phyloP scores from a whole-genome alignment of 1,140 invertebrate species.

The Neocloeon triangulifer region DNA sequence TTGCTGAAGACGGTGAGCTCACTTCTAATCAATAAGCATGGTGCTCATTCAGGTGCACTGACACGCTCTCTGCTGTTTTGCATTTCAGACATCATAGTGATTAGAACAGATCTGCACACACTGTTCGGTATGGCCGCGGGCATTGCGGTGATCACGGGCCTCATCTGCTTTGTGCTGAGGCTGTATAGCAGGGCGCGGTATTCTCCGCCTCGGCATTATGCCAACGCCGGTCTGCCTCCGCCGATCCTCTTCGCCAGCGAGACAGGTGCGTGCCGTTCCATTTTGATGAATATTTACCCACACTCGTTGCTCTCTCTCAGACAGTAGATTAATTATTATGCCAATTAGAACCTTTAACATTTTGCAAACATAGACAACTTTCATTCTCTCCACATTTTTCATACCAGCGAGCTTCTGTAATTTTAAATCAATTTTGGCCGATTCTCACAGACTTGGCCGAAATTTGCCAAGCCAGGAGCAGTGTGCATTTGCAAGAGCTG shows the following conservation, averaged over 20 bases:
- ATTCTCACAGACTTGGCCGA: too few species aligned
- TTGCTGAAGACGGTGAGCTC: too few species aligned
- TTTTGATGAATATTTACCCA: too few species aligned
- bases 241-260: slow-evolving; percentile 63
- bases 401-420: neutral
- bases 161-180: slow-evolving; percentile 67
- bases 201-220: slow-evolving; percentile 46
- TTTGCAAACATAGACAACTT: neutral
- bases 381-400: neutral
- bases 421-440: too few species aligned
- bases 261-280: slow-evolving; percentile 29
- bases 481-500: too few species aligned
- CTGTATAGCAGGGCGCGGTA: slow-evolving; percentile 49
- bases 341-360: too few species aligned
- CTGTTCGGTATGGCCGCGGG: slow-evolving; percentile 57
- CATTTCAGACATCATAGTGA: slow-evolving; percentile 44
- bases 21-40: too few species aligned
- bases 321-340: too few species aligned
- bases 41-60: too few species aligned
- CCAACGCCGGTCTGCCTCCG: slow-evolving; percentile 55
- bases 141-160: slow-evolving; percentile 54
- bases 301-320: too few species aligned
- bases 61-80: too few species aligned
- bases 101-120: slow-evolving; percentile 59
- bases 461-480: too few species aligned